Base-by-base conservation (phyloP, 1,140 invertebrate genomes). In the Drosophila murphyi region DNA sequence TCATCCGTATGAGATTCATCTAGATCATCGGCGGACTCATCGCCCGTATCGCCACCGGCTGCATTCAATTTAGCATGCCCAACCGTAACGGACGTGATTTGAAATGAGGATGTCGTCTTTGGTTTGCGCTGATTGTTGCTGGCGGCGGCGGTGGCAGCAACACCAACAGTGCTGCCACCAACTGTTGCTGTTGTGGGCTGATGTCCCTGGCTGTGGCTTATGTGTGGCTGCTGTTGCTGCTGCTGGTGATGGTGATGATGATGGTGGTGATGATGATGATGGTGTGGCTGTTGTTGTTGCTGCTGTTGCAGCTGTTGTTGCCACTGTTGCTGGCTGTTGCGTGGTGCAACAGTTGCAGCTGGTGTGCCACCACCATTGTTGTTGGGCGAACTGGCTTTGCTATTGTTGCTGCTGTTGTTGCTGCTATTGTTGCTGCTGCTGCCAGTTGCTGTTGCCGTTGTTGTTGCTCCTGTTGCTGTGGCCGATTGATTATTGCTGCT, bases 1-100 rank as follows among this genome's bases (percentile, higher is more conserved):
- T 97, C 96, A 93, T 98, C 97, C 69, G 97, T 97, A 92, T 98
- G 97, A 93, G 97, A 97, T 94, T 98, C 97, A 93, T 98, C 97
- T 91, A 98, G 94, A 94, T 98, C 97, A 93, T 98, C 97, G 76
- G 97, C 96, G 52, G 97, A 98, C 93, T 98, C 97, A 70, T 97
- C 97, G 85, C 97, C 97, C 70, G 96, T 96, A 93, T 98, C 97
- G 91, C 95, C 96, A 91, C 95, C 96, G 91, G 95, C 94, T 62
- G 96, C 95, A 82, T 95, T 95, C 20, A 80, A 45, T 81, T 72
- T 82, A 41, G 86, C 72, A 56, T 82, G 78, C 80, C 96, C 96
- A 76, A 96, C 95, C 72, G 96, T 97, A 68, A 98, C 96, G 91
- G 96, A 97, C 6, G 97, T 98, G 90, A 98, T 98, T 94, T 98